Evolutionary conservation across 2,888 invertebrate genomes (phyloP).

Genomic region (Tridacna gigas): DNA sequence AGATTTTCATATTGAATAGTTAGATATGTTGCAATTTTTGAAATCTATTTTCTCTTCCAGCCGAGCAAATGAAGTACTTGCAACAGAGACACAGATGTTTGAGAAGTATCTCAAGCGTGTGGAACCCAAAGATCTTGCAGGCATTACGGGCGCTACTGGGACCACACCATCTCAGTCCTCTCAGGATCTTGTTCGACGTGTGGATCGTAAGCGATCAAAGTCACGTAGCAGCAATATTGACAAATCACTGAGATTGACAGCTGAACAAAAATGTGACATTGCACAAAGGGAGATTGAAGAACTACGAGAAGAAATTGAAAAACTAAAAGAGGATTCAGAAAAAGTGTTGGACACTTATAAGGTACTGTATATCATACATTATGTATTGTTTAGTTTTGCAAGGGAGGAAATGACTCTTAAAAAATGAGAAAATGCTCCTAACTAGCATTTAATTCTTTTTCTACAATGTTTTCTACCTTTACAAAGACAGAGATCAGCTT

Average conservation of each 20-base stretch:
- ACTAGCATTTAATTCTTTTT: neutral
- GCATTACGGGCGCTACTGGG: conserved; percentile 51
- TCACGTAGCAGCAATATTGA: conserved; percentile 81
- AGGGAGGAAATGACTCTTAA: neutral
- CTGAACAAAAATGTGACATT: conserved; percentile 85
- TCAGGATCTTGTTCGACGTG: conserved; percentile 70
- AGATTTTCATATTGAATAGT: neutral
- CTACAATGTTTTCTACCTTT: no score
- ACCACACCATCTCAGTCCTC: conserved; percentile 75
- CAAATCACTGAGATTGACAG: conserved; percentile 79
- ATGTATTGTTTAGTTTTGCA: no score
- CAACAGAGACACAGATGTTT: conserved; percentile 84
- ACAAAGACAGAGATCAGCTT: no score
- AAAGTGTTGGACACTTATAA: conserved; percentile 83
- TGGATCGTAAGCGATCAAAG: conserved; percentile 82
- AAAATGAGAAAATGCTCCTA: neutral
- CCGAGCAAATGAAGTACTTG: conserved; percentile 83
- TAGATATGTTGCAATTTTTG: neutral
- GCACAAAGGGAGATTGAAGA: conserved; percentile 85
- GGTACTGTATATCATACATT: conserved; percentile 69
- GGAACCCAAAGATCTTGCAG: conserved; percentile 79
- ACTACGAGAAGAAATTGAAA: conserved; percentile 82
- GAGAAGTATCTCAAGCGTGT: conserved; percentile 83
- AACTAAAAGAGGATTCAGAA: conserved; percentile 83
- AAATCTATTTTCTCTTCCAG: conserved; percentile 64